A percentile compares a stretch with the other conserved stretches of the same genome.
Conservation (phyloP, 1,140 invertebrate species). For the Cydia fagiglandana region DNA sequence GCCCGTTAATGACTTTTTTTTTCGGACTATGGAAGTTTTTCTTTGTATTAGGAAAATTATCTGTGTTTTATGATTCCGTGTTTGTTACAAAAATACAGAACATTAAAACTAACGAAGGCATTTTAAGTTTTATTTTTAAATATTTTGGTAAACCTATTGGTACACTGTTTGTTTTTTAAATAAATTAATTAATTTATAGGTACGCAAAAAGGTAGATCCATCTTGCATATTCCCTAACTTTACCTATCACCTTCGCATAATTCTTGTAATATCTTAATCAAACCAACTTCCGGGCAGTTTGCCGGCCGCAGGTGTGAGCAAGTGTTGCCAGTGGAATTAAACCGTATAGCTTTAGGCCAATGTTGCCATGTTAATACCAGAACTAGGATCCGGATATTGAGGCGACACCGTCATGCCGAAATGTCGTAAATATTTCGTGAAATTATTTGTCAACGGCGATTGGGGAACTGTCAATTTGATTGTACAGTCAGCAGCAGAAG, state of each 20-base stretch:
- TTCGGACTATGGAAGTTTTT: no score
- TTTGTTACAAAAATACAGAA: no score
- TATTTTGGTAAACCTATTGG: no score
- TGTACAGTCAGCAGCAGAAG: no score
- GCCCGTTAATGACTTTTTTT: no score
- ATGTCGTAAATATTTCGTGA: not conserved
- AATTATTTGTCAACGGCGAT: not conserved
- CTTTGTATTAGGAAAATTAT: no score
- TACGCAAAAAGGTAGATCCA: no score
- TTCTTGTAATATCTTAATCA: constrained; percentile 21
- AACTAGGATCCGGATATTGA: not conserved
- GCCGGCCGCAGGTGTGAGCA: constrained; percentile 5
- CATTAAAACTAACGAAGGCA: no score
- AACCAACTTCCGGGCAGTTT: constrained; percentile 8
- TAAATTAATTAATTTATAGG: no score
- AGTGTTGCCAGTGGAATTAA: not conserved
- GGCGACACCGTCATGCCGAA: not conserved
- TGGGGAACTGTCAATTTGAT: not conserved
- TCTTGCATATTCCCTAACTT: not conserved
- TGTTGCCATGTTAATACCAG: constrained; percentile 18
- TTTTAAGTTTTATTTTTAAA: no score
- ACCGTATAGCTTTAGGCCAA: not conserved
- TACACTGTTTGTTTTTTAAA: no score
- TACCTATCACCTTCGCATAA: not conserved
- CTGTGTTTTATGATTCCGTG: no score